These are phyloP conservation scores for Gnatocerus cornutus DNA, from an alignment of 2,888 invertebrate species.

Conservation along the genomic window DNA sequence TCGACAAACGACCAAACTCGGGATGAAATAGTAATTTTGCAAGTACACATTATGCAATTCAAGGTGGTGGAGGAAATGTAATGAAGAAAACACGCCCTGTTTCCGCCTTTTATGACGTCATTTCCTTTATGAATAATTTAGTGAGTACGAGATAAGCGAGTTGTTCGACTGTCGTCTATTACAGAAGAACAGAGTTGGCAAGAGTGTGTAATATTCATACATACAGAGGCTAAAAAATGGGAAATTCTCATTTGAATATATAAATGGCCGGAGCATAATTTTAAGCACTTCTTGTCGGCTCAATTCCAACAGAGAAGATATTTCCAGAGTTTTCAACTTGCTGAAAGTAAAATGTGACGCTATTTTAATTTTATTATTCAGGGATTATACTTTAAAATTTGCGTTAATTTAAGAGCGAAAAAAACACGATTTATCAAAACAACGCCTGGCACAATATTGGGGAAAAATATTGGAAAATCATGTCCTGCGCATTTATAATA, in stretches of 20 bases:
- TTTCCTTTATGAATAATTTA: conserved; percentile 66
- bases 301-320: conserved; percentile 42
- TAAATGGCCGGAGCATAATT: conserved; percentile 41
- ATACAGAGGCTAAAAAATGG: conserved; percentile 49
- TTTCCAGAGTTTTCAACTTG: conserved; percentile 32
- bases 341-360: conserved; percentile 39
- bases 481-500: neutral
- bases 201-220: conserved; percentile 53
- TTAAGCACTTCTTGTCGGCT: conserved; percentile 41
- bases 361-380: conserved; percentile 46
- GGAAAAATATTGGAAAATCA: neutral
- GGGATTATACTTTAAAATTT: conserved; percentile 44
- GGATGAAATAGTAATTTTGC: conserved; percentile 39
- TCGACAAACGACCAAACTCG: conserved; percentile 15
- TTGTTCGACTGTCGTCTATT: conserved; percentile 44
- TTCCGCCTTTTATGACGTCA: conserved; percentile 64
- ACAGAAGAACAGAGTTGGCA: conserved; percentile 47
- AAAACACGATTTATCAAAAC: conserved; percentile 32
- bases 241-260: conserved; percentile 45
- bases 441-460: conserved; percentile 17
- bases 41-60: conserved; percentile 39
- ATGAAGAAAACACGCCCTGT: conserved; percentile 64
- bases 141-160: conserved; percentile 52
- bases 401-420: conserved; percentile 38
- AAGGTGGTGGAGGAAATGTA: conserved; percentile 59